These are phyloP conservation scores for Apteryx mantelli DNA, from an alignment of 2,113 vertebrate species.

Conservation along the genomic window DNA sequence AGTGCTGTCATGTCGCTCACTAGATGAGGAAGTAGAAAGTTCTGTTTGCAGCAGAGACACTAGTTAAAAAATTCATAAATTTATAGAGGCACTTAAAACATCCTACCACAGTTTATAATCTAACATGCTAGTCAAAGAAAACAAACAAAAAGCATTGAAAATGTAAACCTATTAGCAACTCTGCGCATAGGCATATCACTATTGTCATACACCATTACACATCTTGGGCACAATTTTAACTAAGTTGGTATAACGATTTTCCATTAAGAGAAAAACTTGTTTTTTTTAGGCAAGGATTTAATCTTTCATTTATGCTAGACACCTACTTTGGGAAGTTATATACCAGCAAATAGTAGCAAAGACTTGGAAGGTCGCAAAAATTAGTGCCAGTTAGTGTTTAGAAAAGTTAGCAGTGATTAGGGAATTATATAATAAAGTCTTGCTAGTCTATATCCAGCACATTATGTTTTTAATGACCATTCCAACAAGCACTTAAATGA, in stretches of 20 bases:
- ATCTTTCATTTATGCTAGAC: constrained; percentile 3
- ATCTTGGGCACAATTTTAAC: neutral
- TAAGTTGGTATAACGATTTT: constrained; percentile 2
- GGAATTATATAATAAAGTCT: constrained; percentile 41
- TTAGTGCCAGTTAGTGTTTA: constrained; percentile 32
- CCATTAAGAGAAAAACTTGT: neutral
- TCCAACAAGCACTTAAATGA: constrained; percentile 47
- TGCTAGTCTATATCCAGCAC: neutral
- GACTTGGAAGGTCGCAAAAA: constrained; percentile 12
- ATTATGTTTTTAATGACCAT: constrained; percentile 51
- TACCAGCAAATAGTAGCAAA: neutral
- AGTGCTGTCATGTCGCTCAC: neutral
- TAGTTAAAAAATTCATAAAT: neutral
- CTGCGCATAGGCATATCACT: neutral
- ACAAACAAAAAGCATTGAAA: neutral
- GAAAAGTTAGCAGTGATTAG: constrained; percentile 29
- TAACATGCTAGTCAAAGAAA: neutral
- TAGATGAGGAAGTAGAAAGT: neutral
- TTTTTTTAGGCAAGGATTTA: neutral
- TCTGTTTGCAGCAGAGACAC: neutral
- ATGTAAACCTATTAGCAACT: constrained; percentile 17
- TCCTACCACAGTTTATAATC: neutral
- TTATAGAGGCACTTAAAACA: neutral
- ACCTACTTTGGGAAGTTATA: neutral
- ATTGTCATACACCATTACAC: neutral